Conservation (phyloP, 2,797 vertebrate species). For the Mionectes olivaceus region DNA sequence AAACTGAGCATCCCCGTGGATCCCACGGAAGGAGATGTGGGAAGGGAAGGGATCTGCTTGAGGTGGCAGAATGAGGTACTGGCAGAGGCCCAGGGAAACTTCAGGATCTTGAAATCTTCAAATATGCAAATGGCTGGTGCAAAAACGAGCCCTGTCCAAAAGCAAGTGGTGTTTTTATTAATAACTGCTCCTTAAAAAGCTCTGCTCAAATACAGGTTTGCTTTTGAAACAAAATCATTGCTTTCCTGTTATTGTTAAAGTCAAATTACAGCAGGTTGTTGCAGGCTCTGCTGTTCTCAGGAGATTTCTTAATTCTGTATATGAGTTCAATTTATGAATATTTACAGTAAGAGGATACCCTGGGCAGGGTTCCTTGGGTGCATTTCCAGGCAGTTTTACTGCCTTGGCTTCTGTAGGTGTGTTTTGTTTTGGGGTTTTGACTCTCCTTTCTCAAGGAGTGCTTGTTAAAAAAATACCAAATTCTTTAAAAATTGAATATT, state of each 20-base stretch:
- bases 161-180: rapidly evolving
- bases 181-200: neutral
- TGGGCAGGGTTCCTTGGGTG: neutral
- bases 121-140: neutral
- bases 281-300: neutral
- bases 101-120: neutral
- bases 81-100: neutral
- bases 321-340: neutral
- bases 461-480: neutral
- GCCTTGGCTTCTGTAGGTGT: rapidly evolving
- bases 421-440: neutral
- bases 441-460: neutral
- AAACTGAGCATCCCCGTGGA: rapidly evolving
- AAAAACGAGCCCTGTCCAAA: neutral
- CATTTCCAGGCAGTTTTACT: neutral
- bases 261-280: neutral
- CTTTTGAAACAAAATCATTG: neutral
- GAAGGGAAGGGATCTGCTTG: neutral
- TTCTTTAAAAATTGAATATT: neutral
- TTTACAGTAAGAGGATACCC: neutral
- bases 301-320: neutral
- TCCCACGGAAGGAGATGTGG: rapidly evolving
- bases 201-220: neutral
- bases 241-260: neutral
- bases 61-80: rapidly evolving